Evolutionary conservation across 2,888 invertebrate species (phyloP), one percentile per base, ranked within the genome.

Genomic region (Metopia argyrocephala): DNA sequence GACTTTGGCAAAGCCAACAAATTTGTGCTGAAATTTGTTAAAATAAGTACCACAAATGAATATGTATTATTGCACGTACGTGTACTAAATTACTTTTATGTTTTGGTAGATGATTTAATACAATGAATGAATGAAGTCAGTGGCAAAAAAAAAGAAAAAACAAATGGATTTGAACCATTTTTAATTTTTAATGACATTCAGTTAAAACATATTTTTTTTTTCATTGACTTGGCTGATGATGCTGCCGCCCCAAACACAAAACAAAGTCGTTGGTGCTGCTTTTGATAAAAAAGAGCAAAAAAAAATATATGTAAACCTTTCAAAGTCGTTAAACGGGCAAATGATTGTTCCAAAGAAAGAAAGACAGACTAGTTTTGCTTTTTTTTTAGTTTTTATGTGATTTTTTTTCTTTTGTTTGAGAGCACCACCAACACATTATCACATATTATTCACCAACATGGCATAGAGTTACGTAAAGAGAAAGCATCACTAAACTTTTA

Each of bases 401-500:
- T 21, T 31, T 64, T 61, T 68, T 54, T 25, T 62, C 15, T 38
- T 75, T 46, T 69, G 48, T 48, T 48, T 48, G 45, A 57, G n/a
- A 69, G 5, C 2, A 31, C 7, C 9, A 46, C 45, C 31, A 68
- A 31, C 23, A 28, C 23, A 38, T 25, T 50, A 15, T 45, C 27
- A 52, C 4, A n/a, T 9, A 27, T 28, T 28, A 48, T 21, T 18
- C 28, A 15, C 18, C 48, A 65, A 25, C 28, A 46, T n/a, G 18
- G 65, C n/a, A n/a, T 20, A 21, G 18, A 45, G 50, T 80, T 76
- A 80, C 68, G 68, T 80, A 76, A 80, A 76, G 80, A 64, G 80
- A 80, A 80, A 80, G 76, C 76, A 80, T 73, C 62, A 73, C 59
- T 79, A 59, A 79, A 79, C 74, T 79, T 79, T 74, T 62, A 46